Percentiles rank a stretch among this genome's conserved stretches.
Evolutionary conservation across 2,888 invertebrate species (phyloP).

Genomic region (Paralinhomoeus sp.): DNA sequence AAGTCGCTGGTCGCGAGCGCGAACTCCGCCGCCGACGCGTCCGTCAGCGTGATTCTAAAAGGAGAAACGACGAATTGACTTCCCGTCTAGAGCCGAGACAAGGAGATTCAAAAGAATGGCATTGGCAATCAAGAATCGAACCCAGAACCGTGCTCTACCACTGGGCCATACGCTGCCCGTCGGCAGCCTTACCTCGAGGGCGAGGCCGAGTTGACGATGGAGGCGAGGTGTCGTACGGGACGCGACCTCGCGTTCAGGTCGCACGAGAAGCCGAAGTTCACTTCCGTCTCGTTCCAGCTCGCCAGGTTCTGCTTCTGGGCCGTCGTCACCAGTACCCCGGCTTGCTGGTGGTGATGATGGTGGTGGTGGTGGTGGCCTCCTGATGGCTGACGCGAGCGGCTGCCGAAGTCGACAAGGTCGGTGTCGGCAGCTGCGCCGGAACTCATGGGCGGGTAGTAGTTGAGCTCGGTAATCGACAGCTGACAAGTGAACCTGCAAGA

Average conservation of each 20-base stretch:
- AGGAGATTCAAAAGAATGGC: too few relatives aligned
- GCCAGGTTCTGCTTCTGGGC: slow-evolving; percentile 5
- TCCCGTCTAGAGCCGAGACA: too few relatives aligned
- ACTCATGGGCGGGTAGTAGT: neutral
- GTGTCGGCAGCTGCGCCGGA: neutral
- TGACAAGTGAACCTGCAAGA: slow-evolving; percentile 37
- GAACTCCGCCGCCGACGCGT: neutral
- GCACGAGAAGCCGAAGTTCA: slow-evolving; percentile 40
- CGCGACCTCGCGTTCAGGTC: slow-evolving; percentile 27
- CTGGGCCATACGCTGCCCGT: too few relatives aligned
- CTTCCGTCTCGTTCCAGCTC: slow-evolving; percentile 28
- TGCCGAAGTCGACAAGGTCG: too few relatives aligned
- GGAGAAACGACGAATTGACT: too few relatives aligned
- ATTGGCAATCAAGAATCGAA: too few relatives aligned
- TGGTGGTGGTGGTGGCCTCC: too few relatives aligned
- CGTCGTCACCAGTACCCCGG: neutral
- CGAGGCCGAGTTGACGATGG: neutral
- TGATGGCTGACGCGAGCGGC: too few relatives aligned
- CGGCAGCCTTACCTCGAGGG: neutral
- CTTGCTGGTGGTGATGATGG: too few relatives aligned
- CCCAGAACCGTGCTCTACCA: too few relatives aligned
- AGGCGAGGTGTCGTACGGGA: neutral
- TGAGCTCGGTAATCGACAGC: slow-evolving; percentile 42
- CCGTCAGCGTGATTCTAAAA: too few relatives aligned
- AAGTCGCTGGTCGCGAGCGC: neutral